A percentile compares a stretch with the other conserved stretches of the same genome.
These are phyloP conservation scores for Drosophila mettleri DNA, from an alignment of 2,888 invertebrate genomes.

Conservation along the genomic window DNA sequence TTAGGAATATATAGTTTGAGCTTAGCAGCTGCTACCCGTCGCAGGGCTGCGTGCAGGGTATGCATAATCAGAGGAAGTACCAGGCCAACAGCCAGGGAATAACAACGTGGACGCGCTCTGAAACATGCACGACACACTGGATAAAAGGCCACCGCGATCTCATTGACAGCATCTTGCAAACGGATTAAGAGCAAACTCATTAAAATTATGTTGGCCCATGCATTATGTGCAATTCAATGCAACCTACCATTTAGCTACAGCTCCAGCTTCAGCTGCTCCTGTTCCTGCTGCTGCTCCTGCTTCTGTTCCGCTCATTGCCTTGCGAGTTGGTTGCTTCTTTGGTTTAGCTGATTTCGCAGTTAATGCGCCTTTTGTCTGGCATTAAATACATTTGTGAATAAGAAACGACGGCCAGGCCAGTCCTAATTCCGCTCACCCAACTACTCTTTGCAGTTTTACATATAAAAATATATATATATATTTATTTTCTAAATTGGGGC, in stretches of 20 bases:
- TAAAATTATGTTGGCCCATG: constrained; percentile 81
- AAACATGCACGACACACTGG: constrained; percentile 36
- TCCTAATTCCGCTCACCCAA: background rate
- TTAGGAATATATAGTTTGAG: too few relatives aligned
- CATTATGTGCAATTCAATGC: constrained; percentile 79
- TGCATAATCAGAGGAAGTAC: constrained; percentile 26
- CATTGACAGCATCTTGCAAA: constrained; percentile 78
- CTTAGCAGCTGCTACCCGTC: background rate
- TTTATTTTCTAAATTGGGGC: background rate
- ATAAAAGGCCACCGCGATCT: constrained; percentile 51
- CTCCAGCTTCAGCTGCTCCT: too few relatives aligned
- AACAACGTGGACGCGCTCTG: constrained; percentile 17
- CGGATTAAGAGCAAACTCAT: constrained; percentile 81
- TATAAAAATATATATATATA: background rate
- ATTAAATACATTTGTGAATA: constrained; percentile 41
- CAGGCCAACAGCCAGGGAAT: constrained; percentile 24
- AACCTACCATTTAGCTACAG: constrained; percentile 32
- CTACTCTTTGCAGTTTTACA: background rate
- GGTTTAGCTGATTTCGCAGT: constrained; percentile 30
- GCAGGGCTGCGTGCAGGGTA: background rate
- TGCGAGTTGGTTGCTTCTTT: constrained; percentile 5
- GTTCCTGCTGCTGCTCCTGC: background rate
- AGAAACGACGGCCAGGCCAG: background rate
- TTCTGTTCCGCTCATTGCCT: background rate
- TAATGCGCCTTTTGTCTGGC: constrained; percentile 62